Evolutionary conservation across 2,888 invertebrate species (phyloP).

Genomic region (Phaonia tiefii): DNA sequence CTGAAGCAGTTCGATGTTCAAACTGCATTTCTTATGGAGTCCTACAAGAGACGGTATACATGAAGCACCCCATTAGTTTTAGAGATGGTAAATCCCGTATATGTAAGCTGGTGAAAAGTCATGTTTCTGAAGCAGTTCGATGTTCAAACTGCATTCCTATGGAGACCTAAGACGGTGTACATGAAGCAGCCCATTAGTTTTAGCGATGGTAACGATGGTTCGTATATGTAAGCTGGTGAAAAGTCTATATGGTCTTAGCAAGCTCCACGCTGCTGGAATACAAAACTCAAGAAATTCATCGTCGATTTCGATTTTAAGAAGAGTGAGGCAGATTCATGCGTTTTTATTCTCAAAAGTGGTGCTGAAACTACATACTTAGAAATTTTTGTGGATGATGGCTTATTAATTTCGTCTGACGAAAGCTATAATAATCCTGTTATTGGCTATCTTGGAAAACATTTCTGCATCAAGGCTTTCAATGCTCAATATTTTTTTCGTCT

Average conservation of each 20-base stretch:
- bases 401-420: too few relatives aligned
- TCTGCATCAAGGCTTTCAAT: too few relatives aligned
- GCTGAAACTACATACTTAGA: conserved; percentile 60
- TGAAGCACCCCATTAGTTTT: conserved; percentile 63
- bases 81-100: conserved; percentile 47
- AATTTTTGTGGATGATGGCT: conserved; percentile 71
- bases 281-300: too few relatives aligned
- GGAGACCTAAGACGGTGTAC: conserved; percentile 45
- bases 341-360: conserved; percentile 57
- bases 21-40: conserved; percentile 35
- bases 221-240: conserved; percentile 56
- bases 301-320: conserved; percentile 65
- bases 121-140: conserved; percentile 26
- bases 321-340: conserved; percentile 70
- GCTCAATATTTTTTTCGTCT: too few relatives aligned
- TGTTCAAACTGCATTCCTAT: conserved; percentile 18
- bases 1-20: conserved; percentile 28
- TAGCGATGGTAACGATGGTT: conserved; percentile 39
- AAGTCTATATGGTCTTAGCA: conserved; percentile 61
- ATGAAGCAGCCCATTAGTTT: conserved; percentile 64
- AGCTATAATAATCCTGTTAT: too few relatives aligned
- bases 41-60: conserved; percentile 49
- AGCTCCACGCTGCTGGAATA: conserved; percentile 54
- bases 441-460: too few relatives aligned
- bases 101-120: conserved; percentile 54